A percentile compares a stretch with the other conserved stretches of the same genome.
phyloP scores from a whole-genome alignment of 2,113 vertebrate genomes.

The Alosa alosa region DNA sequence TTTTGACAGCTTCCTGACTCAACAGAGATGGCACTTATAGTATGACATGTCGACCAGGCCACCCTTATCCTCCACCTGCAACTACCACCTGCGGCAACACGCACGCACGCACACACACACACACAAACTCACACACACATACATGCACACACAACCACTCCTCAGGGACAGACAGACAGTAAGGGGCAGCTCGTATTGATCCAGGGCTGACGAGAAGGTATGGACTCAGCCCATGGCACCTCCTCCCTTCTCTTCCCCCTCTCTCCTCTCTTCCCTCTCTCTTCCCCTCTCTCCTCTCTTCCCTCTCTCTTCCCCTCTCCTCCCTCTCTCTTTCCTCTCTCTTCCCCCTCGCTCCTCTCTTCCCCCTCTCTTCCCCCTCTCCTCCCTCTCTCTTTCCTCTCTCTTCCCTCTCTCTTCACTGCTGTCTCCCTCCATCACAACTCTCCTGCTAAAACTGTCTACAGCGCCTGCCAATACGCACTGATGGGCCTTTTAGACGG shows the following conservation, averaged over 20 bases:
- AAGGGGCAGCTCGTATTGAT: conserved; percentile 57
- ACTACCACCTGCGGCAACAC: neutral
- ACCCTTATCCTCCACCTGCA: neutral
- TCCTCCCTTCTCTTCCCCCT: neutral
- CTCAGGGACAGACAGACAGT: conserved; percentile 36
- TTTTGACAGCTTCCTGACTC: neutral
- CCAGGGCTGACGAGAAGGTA: conserved; percentile 46
- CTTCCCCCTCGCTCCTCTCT: too few relatives aligned
- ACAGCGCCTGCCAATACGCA: conserved; percentile 69
- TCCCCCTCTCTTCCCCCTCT: conserved; percentile 53
- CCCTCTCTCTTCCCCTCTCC: conserved; percentile 48
- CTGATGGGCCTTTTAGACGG: conserved; percentile 79
- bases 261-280: conserved; percentile 44
- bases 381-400: conserved; percentile 47
- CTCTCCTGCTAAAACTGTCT: conserved; percentile 58
- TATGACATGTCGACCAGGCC: neutral
- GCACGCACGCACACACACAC: neutral
- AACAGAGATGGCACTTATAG: neutral
- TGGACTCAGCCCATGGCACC: conserved; percentile 57
- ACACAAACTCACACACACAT: neutral
- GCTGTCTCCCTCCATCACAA: conserved; percentile 40
- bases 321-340: conserved; percentile 30
- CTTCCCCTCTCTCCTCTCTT: conserved; percentile 53
- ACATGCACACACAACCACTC: neutral
- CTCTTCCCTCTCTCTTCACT: conserved; percentile 2